Evolutionary conservation across 2,797 vertebrate species (phyloP).

Genomic region (Spinibarbus caldwelli): DNA sequence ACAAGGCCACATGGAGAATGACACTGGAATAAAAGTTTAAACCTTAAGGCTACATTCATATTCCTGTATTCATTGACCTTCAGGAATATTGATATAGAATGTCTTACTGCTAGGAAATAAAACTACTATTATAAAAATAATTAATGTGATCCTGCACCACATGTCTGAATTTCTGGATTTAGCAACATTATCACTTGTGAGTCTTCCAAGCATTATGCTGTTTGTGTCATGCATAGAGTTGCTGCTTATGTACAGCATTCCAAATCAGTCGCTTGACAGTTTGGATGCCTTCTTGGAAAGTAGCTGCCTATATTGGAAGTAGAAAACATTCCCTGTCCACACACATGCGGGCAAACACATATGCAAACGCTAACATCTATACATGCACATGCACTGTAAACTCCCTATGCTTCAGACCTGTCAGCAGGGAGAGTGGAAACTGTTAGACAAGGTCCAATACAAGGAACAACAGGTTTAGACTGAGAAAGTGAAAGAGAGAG

Average conservation of each 20-base stretch:
- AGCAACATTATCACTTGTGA: background rate
- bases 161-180: background rate
- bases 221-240: background rate
- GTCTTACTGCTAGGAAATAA: background rate
- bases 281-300: background rate
- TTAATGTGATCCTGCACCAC: background rate
- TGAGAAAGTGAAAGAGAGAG: conserved; percentile 12
- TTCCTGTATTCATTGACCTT: background rate
- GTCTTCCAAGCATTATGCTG: background rate
- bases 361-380: conserved; percentile 26
- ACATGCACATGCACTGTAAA: conserved; percentile 45
- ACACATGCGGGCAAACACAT: conserved; percentile 4
- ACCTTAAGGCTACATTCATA: conserved; percentile 61
- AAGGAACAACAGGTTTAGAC: conserved; percentile 47
- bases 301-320: background rate
- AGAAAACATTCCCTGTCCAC: conserved; percentile 18
- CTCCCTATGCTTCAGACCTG: conserved; percentile 65
- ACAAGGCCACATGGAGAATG: conserved; percentile 40
- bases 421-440: conserved; percentile 52
- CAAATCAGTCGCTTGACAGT: background rate
- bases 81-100: background rate
- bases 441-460: conserved; percentile 54
- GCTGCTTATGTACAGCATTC: background rate
- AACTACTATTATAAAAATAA: background rate
- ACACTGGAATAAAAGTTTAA: conserved; percentile 61